Conservation (phyloP, 2,113 vertebrate species). For the Riparia riparia region DNA sequence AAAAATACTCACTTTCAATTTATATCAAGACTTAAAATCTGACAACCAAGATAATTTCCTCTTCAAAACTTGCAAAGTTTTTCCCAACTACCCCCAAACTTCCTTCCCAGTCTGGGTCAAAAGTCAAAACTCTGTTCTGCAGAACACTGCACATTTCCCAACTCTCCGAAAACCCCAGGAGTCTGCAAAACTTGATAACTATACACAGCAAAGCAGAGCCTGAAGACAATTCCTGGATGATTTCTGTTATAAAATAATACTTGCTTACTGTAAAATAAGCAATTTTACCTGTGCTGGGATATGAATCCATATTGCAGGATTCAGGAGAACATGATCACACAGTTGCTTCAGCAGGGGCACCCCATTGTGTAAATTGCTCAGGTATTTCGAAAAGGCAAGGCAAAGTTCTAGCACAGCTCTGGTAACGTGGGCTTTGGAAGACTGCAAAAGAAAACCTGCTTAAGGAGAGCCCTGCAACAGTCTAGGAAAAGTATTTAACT, state of each 20-base stretch:
- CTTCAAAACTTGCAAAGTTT: background rate
- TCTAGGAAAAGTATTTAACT: background rate
- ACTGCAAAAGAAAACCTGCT: slow-evolving; percentile 75
- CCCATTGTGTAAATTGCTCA: slow-evolving; percentile 93
- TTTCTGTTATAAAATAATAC: background rate
- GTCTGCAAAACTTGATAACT: background rate
- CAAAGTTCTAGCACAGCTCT: slow-evolving; percentile 91
- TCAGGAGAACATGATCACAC: slow-evolving; percentile 96
- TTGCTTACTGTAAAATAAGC: too few species aligned
- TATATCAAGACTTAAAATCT: background rate
- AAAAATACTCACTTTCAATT: background rate
- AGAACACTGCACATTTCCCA: background rate
- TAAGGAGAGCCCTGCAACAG: background rate
- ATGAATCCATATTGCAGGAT: slow-evolving; percentile 98
- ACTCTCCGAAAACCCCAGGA: background rate
- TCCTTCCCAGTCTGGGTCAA: background rate
- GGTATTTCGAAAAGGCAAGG: slow-evolving; percentile 94
- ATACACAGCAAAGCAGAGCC: background rate
- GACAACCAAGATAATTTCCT: background rate
- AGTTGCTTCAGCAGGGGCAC: slow-evolving; percentile 94
- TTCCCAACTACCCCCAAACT: background rate
- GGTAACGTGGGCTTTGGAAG: slow-evolving; percentile 94
- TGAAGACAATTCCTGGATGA: background rate
- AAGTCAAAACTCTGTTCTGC: background rate
- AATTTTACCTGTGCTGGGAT: slow-evolving; percentile 90